Conservation (phyloP, 1,140 invertebrate species). For the Drosophila erecta region DNA sequence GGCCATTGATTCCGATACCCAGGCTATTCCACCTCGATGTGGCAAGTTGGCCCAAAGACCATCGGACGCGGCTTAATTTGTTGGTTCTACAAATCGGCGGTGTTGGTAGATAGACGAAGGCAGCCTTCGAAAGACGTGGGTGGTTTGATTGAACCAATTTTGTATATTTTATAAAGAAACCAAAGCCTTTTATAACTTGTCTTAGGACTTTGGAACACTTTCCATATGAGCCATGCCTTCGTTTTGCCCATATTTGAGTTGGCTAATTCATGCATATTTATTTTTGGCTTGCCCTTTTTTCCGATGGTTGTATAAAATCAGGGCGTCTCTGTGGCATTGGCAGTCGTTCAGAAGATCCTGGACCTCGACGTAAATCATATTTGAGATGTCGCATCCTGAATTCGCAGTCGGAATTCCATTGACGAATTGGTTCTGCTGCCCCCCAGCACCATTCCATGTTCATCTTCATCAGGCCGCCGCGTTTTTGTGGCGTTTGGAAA, state of each 20-base stretch:
- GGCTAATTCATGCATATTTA: slow-evolving; percentile 36
- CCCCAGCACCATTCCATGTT: neutral
- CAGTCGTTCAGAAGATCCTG: neutral
- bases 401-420: slow-evolving; percentile 70
- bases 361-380: slow-evolving; percentile 60
- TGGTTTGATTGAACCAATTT: too few relatives aligned
- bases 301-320: slow-evolving; percentile 17
- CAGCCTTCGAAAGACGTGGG: neutral
- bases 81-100: slow-evolving; percentile 73
- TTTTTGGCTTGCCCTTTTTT: slow-evolving; percentile 1
- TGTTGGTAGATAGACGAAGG: slow-evolving; percentile 53
- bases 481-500: slow-evolving; percentile 58
- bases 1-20: slow-evolving; percentile 23
- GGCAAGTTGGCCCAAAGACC: neutral
- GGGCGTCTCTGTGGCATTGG: neutral
- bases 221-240: neutral
- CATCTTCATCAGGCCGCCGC: slow-evolving; percentile 1
- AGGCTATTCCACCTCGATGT: slow-evolving; percentile 12
- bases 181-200: neutral
- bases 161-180: too few relatives aligned
- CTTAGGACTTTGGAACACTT: neutral
- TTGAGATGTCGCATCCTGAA: slow-evolving; percentile 71
- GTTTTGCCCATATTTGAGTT: neutral
- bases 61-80: slow-evolving; percentile 61
- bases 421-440: slow-evolving; percentile 55